These are phyloP conservation scores for Philopotamus ludificatus DNA, from an alignment of 1,140 invertebrate species.

Conservation along the genomic window DNA sequence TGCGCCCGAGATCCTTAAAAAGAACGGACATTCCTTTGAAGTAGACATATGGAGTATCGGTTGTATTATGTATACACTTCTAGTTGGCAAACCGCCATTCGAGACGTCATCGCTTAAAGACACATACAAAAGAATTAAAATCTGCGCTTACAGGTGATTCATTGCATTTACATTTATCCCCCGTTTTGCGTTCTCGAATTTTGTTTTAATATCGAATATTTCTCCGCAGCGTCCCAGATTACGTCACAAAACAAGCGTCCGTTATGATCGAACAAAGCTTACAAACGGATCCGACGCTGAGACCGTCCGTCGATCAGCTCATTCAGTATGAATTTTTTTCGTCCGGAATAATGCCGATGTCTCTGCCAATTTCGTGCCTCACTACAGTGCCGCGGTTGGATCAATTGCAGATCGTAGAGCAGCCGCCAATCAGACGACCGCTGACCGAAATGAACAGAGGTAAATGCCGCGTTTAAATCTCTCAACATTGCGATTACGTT, in stretches of 20 bases:
- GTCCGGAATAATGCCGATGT: conserved; percentile 74
- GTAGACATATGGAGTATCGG: conserved; percentile 97
- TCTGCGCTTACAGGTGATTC: conserved; percentile 78
- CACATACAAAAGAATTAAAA: conserved; percentile 90
- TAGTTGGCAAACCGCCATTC: conserved; percentile 95
- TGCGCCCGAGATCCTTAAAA: conserved; percentile 92
- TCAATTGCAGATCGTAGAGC: conserved; percentile 60
- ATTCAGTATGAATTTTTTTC: conserved; percentile 70
- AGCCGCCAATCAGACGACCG: conserved; percentile 60
- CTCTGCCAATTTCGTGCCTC: conserved; percentile 84
- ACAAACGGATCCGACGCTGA: conserved; percentile 75
- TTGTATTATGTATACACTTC: conserved; percentile 92
- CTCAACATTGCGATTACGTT: not conserved
- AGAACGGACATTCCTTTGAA: conserved; percentile 93
- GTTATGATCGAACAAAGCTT: conserved; percentile 82
- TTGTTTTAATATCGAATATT: not conserved
- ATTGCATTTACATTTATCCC: not conserved
- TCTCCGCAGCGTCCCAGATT: conserved; percentile 64
- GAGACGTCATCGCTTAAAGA: conserved; percentile 87
- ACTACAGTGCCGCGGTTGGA: conserved; percentile 88
- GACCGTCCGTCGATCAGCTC: conserved; percentile 77
- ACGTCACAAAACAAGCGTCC: conserved; percentile 69
- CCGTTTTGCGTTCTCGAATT: not conserved
- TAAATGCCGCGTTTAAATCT: conserved; percentile 7
- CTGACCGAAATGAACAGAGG: conserved; percentile 65